Evolutionary conservation across 2,888 invertebrate species (phyloP), one percentile per base, ranked within the genome.

Genomic region (Trachelus stipa): DNA sequence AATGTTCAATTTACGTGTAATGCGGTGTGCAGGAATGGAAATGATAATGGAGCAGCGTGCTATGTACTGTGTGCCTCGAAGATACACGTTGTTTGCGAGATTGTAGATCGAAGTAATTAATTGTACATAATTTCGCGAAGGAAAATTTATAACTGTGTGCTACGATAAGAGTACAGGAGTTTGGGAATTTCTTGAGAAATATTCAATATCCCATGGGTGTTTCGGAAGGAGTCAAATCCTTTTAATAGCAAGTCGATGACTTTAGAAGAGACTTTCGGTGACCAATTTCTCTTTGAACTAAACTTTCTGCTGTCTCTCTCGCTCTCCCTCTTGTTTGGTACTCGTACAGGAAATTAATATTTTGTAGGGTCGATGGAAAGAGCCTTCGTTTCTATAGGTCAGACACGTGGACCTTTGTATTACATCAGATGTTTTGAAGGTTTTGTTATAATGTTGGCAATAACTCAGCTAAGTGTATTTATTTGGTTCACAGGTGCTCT

Each of bases 401-500:
- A 23, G 9, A 56, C 9, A 56, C 40, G 15, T 40, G 15, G 40
- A 40, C 56, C 56, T 56, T 23, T 56, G 9, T 23, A 56, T 56
- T 56, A 1, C 56, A 9, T 56, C 56, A 56, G 23, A 56, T 56
- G 23, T 23, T 56, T 56, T 56, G 23, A 56, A 23, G 6, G 23
- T 23, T 23, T 56, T 1, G 2, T 23, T 56, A 2, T 56, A 56
- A 56, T 2, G 56, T 23, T 56, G 56, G 9, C 2, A 23, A 23
- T 56, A 56, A 56, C 56, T 56, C 9, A 23, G 56, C 56, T 56
- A 56, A 56, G 23, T 56, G 23, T 86, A 86, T 82, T 87, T 84
- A 81, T 90, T 89, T 12, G 56, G 23, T 56, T 23, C 56, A 56
- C 92, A 97, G 97, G 97, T 92, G 96, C 96, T 79, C 94, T 96